Evolutionary conservation across 1,140 invertebrate genomes (phyloP), one percentile per base, ranked within the genome.

Genomic region (Drosophila ogumai): DNA sequence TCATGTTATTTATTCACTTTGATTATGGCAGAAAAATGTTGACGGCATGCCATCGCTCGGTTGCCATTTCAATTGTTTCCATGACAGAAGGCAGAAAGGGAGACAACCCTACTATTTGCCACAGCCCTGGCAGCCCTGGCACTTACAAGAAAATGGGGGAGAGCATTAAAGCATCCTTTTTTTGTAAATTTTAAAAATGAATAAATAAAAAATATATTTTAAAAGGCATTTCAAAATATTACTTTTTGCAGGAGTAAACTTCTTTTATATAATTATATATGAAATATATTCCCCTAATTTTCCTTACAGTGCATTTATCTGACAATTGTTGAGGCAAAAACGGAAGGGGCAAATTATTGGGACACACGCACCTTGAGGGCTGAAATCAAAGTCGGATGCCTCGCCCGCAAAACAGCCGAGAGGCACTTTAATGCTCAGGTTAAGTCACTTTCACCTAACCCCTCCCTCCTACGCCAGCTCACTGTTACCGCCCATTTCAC

Each of bases 1-100:
- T 87, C 66, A 87, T 82, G 84, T 88, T 86, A 88, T 82, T 86
- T 82, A 85, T 85, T 86, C 77, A 59, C 82, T 82, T 86, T 88
- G 79, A 69, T 67, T 86, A 86, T 81, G 81, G 61, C 59, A 68
- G 84, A 82, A 79, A 82, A 75, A 76, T 82, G 44, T 78, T 79
- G 60, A 60, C 63, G 58, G 41, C 58, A 66, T 76, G 44, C 54
- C 44, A 49, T 49, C 32, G 49, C 32, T 65, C 44, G 67, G 41
- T 59, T 74, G 80, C 52, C 82, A 54, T 40, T 67, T 68, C 63
- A 74, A 86, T 65, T 87, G 82, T 87, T 86, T 65, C 82, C 75
- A 87, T 87, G 82, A 61, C 22, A 55, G n/a, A 22, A 12, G 6
- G 6, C 5, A 13, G 19, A 22, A 38, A 38, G 63, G 41, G 46